Conservation (phyloP, 2,113 vertebrate genomes). For the Montifringilla adamsi region DNA sequence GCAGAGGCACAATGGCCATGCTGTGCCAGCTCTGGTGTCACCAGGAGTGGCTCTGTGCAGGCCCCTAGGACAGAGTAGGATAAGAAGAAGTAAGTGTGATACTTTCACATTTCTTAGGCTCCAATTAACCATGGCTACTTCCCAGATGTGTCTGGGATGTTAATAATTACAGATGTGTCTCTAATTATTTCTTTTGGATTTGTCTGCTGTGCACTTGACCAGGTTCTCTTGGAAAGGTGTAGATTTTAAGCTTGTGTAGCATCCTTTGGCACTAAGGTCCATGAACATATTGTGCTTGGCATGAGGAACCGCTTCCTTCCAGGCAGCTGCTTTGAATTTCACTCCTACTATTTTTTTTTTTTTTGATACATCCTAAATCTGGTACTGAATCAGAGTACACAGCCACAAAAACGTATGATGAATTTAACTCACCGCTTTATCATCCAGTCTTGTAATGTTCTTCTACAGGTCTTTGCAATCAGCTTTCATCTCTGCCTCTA, state of each 20-base stretch:
- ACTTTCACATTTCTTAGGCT: neutral
- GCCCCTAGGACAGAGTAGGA: neutral
- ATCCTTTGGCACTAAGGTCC: neutral
- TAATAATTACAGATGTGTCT: neutral
- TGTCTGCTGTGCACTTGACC: neutral
- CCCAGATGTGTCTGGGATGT: accelerated
- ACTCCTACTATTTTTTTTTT: neutral
- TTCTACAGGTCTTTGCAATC: neutral
- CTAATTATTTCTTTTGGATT: neutral
- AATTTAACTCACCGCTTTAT: neutral
- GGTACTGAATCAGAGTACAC: neutral
- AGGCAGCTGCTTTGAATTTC: neutral
- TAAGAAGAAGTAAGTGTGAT: neutral
- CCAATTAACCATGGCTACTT: neutral
- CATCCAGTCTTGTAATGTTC: neutral
- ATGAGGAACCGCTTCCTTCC: neutral
- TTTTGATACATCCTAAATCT: neutral
- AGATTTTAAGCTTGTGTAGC: neutral
- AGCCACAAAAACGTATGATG: neutral
- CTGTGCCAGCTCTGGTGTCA: neutral
- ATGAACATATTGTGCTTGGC: neutral
- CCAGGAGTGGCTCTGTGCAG: accelerated
- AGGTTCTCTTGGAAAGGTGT: neutral
- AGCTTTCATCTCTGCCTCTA: neutral
- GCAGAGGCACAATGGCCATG: neutral